Conservation (phyloP, 2,888 invertebrate species). For the Ochropleura plecta region DNA sequence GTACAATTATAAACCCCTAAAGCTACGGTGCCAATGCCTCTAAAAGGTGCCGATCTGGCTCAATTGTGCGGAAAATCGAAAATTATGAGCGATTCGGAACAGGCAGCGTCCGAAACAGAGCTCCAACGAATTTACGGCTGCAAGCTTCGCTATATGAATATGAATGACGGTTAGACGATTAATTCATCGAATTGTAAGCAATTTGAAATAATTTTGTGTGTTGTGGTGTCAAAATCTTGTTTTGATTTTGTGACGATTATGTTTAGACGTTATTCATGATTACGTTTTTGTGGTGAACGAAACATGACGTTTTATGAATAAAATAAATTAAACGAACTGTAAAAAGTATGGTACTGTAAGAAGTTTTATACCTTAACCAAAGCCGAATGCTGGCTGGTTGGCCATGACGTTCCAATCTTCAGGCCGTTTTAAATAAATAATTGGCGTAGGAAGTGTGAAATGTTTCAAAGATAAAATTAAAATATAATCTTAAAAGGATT, state of each 20-base stretch:
- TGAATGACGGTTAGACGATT: slow-evolving; percentile 71
- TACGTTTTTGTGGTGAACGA: neutral
- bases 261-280: neutral
- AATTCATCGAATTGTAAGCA: slow-evolving; percentile 55
- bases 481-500: too few species aligned
- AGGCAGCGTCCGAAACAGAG: slow-evolving; percentile 77
- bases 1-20: slow-evolving; percentile 59
- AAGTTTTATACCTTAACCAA: too few species aligned
- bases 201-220: slow-evolving; percentile 52
- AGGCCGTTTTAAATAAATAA: too few species aligned
- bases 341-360: neutral
- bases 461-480: too few species aligned
- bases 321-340: neutral
- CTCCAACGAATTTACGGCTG: slow-evolving; percentile 78
- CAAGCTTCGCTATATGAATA: slow-evolving; percentile 72
- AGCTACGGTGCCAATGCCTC: slow-evolving; percentile 49
- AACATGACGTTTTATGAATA: neutral
- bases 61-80: slow-evolving; percentile 89
- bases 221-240: slow-evolving; percentile 20
- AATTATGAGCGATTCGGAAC: slow-evolving; percentile 85
- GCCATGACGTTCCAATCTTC: too few species aligned
- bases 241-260: neutral
- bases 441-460: too few species aligned
- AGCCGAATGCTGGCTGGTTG: too few species aligned
- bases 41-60: slow-evolving; percentile 79